These are phyloP conservation scores for Anastrepha ludens DNA, from an alignment of 1,140 invertebrate genomes.

Conservation along the genomic window DNA sequence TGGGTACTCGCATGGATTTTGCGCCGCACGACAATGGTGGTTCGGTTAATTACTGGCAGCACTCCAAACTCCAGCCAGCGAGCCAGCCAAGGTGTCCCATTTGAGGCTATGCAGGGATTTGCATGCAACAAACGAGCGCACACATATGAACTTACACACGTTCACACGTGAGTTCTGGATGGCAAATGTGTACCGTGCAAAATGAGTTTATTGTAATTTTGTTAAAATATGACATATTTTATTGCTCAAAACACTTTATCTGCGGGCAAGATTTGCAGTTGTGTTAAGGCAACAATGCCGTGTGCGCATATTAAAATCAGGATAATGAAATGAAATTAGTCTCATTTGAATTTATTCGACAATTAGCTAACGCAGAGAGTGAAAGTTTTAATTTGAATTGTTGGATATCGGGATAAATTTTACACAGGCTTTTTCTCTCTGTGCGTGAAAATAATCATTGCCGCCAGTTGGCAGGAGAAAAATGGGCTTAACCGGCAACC, in stretches of 20 bases:
- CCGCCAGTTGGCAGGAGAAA: too few species aligned
- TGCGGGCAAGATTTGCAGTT: slow-evolving; percentile 63
- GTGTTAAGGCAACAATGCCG: slow-evolving; percentile 33
- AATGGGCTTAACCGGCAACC: too few species aligned
- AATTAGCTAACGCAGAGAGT: slow-evolving; percentile 31
- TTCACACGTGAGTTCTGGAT: neutral
- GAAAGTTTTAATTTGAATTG: too few species aligned
- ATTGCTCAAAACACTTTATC: slow-evolving; percentile 69
- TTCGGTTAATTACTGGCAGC: slow-evolving; percentile 25
- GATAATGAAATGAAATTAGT: slow-evolving; percentile 70
- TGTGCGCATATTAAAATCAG: slow-evolving; percentile 52
- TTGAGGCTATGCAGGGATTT: neutral
- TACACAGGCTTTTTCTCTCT: too few species aligned
- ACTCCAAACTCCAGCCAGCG: neutral
- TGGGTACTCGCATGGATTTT: neutral
- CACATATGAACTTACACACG: neutral
- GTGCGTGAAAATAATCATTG: too few species aligned
- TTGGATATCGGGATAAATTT: too few species aligned
- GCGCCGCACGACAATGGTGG: neutral
- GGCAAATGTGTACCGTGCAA: slow-evolving; percentile 58
- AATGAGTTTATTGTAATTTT: slow-evolving; percentile 73
- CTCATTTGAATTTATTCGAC: slow-evolving; percentile 72
- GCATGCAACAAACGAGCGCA: neutral
- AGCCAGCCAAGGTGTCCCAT: slow-evolving; percentile 38
- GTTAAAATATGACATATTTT: slow-evolving; percentile 74